phyloP scores from a whole-genome alignment of 2,113 vertebrate genomes.

The Fulmarus glacialis region DNA sequence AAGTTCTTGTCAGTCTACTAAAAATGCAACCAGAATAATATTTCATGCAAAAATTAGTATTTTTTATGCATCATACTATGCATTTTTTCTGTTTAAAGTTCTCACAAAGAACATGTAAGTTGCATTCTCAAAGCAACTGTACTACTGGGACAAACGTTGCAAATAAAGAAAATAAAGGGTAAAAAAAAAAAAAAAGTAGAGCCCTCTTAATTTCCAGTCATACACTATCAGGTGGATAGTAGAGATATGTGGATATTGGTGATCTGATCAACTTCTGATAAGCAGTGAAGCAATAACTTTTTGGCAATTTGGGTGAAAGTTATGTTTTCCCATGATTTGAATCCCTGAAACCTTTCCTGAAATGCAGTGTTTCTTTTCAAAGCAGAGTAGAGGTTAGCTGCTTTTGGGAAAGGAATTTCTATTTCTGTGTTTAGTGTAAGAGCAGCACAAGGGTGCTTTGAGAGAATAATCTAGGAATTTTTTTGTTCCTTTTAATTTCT shows the following conservation, averaged over 20 bases:
- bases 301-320: not conserved
- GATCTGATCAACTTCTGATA: not conserved
- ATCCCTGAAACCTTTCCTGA: not conserved
- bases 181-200: not conserved
- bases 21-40: not conserved
- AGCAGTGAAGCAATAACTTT: not conserved
- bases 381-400: not conserved
- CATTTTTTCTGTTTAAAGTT: not conserved
- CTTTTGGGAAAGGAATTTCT: not conserved
- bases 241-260: not conserved
- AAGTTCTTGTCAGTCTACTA: not conserved
- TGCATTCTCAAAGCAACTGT: not conserved
- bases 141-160: not conserved
- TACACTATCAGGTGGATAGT: not conserved
- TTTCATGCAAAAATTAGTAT: not conserved
- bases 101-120: not conserved
- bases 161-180: not conserved
- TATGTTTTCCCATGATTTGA: not conserved
- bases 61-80: not conserved
- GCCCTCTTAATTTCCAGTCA: not conserved
- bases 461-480: not conserved
- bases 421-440: rapidly evolving
- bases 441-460: not conserved
- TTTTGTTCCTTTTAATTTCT: not conserved
- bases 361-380: not conserved